These are phyloP conservation scores for Lasioglossum morio DNA, from an alignment of 2,888 invertebrate species.

Conservation along the genomic window DNA sequence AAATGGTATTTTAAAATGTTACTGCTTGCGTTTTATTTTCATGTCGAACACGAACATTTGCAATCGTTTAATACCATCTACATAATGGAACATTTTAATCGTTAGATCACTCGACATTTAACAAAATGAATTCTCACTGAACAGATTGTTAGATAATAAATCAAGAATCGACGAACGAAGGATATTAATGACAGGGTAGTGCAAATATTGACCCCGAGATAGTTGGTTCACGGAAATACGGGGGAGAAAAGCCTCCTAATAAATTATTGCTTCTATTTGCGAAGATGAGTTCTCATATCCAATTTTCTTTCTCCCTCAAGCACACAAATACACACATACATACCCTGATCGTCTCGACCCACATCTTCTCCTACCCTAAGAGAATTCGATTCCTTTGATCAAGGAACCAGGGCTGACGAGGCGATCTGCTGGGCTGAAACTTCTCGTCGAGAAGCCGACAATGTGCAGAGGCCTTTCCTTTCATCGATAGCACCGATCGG, in stretches of 20 bases:
- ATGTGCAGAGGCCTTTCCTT: slow-evolving; percentile 30
- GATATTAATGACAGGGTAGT: not conserved
- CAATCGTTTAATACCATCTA: not conserved
- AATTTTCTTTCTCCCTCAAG: not conserved
- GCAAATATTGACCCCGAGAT: not conserved
- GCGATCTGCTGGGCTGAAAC: slow-evolving; percentile 36
- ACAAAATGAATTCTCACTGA: not conserved
- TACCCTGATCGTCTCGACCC: slow-evolving; percentile 11
- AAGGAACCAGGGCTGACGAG: slow-evolving; percentile 46
- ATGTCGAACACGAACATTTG: not conserved
- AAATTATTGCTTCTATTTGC: slow-evolving; percentile 54
- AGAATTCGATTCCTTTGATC: slow-evolving; percentile 65
- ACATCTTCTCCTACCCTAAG: slow-evolving; percentile 29
- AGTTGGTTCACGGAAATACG: not conserved
- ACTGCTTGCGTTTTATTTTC: not conserved
- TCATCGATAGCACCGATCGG: slow-evolving; percentile 32
- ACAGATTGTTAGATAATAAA: not conserved
- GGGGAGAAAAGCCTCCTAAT: slow-evolving; percentile 23
- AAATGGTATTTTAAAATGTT: not conserved
- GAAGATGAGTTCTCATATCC: slow-evolving; percentile 25
- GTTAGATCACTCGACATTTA: not conserved
- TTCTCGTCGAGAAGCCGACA: slow-evolving; percentile 23
- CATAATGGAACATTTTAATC: not conserved
- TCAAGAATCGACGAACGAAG: not conserved
- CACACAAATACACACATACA: not conserved